Evolutionary conservation across 2,797 vertebrate genomes (phyloP).

Genomic region (Anniella stebbinsi): DNA sequence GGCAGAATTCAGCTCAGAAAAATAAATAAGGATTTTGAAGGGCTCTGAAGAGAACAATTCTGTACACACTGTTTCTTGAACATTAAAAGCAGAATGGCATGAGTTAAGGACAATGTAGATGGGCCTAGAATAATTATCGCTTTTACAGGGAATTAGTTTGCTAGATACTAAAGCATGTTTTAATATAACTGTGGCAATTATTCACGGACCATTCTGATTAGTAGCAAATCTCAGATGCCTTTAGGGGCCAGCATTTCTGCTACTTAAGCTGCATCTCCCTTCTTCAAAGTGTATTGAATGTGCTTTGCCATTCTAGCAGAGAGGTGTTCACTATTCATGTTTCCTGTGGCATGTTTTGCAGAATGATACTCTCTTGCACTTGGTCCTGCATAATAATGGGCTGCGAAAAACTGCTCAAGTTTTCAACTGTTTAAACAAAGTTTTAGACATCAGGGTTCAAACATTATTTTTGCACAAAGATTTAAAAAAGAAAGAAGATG

Average conservation of each 20-base stretch:
- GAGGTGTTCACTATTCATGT: slow-evolving; percentile 9
- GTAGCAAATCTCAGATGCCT: slow-evolving; percentile 43
- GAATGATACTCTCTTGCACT: not conserved
- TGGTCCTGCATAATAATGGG: slow-evolving; percentile 16
- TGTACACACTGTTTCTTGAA: slow-evolving; percentile 6
- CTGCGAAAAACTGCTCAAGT: slow-evolving; percentile 6
- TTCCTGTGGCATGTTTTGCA: slow-evolving; percentile 31
- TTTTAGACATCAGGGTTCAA: not conserved
- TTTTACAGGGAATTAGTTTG: slow-evolving; percentile 30
- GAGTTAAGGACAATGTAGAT: slow-evolving; percentile 44
- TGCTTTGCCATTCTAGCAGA: slow-evolving; percentile 23
- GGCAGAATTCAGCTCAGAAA: not conserved
- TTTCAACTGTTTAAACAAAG: not conserved
- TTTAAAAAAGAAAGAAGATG: not conserved
- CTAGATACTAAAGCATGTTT: slow-evolving; percentile 39
- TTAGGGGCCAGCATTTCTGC: slow-evolving; percentile 3
- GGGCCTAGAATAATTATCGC: slow-evolving; percentile 48
- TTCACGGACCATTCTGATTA: slow-evolving; percentile 32
- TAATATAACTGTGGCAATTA: slow-evolving; percentile 29
- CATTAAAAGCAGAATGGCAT: slow-evolving; percentile 37
- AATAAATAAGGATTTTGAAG: slow-evolving; percentile 36
- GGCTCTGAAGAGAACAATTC: slow-evolving; percentile 5
- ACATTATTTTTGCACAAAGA: not conserved
- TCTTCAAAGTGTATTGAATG: not conserved
- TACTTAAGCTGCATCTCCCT: not conserved